A percentile compares a stretch with the other conserved stretches of the same genome.
Evolutionary conservation across 2,888 invertebrate species (phyloP).

Genomic region (Ennomos quercinarius): DNA sequence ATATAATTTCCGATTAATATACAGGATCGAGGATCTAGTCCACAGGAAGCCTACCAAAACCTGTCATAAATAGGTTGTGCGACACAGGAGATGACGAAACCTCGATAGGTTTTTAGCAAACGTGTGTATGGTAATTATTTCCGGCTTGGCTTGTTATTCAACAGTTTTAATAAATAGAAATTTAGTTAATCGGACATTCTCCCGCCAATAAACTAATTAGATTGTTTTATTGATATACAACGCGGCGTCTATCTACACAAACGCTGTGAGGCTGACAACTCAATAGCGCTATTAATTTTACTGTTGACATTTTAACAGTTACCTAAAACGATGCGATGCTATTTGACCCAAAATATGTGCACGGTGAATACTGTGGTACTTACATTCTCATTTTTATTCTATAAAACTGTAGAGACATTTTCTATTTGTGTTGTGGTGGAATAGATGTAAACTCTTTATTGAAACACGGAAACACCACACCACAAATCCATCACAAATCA

Average conservation of each 20-base stretch:
- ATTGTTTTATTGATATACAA: constrained; percentile 25
- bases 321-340: background rate
- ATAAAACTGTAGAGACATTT: too few relatives aligned
- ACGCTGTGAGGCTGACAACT: constrained; percentile 1
- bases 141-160: constrained; percentile 49
- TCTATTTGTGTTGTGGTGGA: too few relatives aligned
- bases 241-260: constrained; percentile 2
- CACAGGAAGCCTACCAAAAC: constrained; percentile 1
- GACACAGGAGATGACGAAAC: constrained; percentile 38
- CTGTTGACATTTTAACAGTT: constrained; percentile 8
- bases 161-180: constrained; percentile 37
- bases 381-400: too few relatives aligned
- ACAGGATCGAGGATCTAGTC: background rate
- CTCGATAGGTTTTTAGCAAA: constrained; percentile 44
- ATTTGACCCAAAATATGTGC: background rate
- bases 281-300: constrained; percentile 6
- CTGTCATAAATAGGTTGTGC: background rate
- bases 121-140: constrained; percentile 48
- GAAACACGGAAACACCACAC: too few relatives aligned
- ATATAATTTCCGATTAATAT: background rate
- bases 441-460: too few relatives aligned
- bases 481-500: too few relatives aligned
- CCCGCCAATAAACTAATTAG: constrained; percentile 28
- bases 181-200: constrained; percentile 36
- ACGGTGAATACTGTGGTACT: too few relatives aligned